A percentile compares a stretch with the other conserved stretches of the same genome.
These are phyloP conservation scores for Oreochromis niloticus DNA, from an alignment of 2,113 vertebrate genomes.

Conservation along the genomic window DNA sequence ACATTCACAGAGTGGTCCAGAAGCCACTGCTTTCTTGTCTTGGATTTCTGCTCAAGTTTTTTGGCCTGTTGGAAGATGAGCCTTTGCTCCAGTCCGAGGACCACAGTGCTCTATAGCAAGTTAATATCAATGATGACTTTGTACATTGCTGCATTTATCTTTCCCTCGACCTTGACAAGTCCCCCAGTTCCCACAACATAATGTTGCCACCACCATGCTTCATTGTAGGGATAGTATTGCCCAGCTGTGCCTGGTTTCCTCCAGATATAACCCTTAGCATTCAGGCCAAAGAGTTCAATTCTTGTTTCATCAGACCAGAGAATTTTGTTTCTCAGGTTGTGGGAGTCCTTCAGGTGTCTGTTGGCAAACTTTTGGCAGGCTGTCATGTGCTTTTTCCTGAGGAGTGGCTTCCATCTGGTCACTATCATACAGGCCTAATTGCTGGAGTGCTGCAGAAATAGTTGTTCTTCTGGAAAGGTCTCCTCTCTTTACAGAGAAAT, in stretches of 20 bases:
- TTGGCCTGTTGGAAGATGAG: background rate
- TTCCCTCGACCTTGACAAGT: fast-evolving
- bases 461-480: background rate
- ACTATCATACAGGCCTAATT: background rate
- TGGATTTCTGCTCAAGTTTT: background rate
- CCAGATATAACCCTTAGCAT: background rate
- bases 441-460: background rate
- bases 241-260: fast-evolving
- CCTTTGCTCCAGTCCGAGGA: background rate
- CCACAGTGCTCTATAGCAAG: background rate
- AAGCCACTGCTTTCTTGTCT: background rate
- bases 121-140: fast-evolving
- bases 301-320: background rate
- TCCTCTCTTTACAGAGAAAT: background rate
- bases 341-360: background rate
- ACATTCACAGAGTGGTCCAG: background rate
- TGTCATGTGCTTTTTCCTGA: background rate
- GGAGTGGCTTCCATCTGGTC: background rate
- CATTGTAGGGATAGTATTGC: background rate
- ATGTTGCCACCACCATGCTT: background rate
- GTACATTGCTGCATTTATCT: background rate
- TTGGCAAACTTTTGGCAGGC: fast-evolving
- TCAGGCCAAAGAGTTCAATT: background rate
- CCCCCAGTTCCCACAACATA: background rate
- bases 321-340: background rate